Conservation (phyloP, 1,140 invertebrate genomes). For the Paraescarpia echinospica region DNA sequence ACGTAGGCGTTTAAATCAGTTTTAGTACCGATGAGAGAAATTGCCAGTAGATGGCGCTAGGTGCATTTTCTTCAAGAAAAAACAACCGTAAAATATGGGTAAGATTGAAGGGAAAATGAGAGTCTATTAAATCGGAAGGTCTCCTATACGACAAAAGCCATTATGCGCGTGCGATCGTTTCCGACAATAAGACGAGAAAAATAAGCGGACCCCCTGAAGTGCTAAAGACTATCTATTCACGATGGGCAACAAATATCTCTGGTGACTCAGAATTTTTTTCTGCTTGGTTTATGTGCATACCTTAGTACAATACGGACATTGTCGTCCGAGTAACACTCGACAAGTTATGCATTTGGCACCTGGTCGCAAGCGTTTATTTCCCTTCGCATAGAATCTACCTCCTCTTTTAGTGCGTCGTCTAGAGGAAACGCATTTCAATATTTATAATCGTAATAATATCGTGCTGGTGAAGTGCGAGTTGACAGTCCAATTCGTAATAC, state of each 20-base stretch:
- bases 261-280: neutral
- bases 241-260: neutral
- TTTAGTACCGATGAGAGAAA: neutral
- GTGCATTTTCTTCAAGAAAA: neutral
- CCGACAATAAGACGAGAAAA: neutral
- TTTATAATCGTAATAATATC: neutral
- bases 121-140: neutral
- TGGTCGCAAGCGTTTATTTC: neutral
- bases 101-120: neutral
- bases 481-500: neutral
- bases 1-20: neutral
- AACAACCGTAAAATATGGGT: neutral
- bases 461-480: neutral
- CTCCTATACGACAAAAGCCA: neutral
- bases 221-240: neutral
- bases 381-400: neutral
- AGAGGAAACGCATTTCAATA: neutral
- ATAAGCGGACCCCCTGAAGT: neutral
- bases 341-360: neutral
- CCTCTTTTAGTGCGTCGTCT: neutral
- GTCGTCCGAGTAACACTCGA: neutral
- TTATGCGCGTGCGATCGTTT: neutral
- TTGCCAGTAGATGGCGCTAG: neutral
- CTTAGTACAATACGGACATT: neutral
- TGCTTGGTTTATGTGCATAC: neutral